These are phyloP conservation scores for Syrphus vitripennis DNA, from an alignment of 2,888 invertebrate genomes.

Conservation along the genomic window DNA sequence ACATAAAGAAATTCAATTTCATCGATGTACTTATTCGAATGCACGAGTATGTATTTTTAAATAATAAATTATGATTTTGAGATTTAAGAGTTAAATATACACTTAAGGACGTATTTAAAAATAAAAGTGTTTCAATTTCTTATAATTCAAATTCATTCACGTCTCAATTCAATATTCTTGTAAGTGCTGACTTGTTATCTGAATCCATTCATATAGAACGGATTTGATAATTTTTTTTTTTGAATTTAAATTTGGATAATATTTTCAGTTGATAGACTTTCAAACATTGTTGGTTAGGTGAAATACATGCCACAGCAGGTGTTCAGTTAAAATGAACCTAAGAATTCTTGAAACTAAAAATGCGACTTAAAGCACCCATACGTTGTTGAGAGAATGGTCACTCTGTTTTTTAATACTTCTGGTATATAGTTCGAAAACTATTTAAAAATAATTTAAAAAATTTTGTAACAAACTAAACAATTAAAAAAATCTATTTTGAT, in stretches of 20 bases:
- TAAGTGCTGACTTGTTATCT: background rate
- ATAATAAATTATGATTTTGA: background rate
- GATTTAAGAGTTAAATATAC: background rate
- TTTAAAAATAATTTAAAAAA: too few species aligned
- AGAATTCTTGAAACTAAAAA: too few species aligned
- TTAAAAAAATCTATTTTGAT: too few species aligned
- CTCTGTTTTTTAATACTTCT: too few species aligned
- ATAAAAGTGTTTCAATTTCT: background rate
- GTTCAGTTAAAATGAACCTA: too few species aligned
- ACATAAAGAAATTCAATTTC: background rate
- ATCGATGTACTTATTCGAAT: background rate
- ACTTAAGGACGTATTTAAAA: background rate
- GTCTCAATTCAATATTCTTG: too few species aligned
- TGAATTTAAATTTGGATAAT: conserved; percentile 15
- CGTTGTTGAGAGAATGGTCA: too few species aligned
- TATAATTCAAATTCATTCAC: background rate
- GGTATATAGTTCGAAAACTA: too few species aligned
- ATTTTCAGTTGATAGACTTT: background rate
- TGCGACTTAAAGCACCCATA: too few species aligned
- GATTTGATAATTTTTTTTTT: background rate
- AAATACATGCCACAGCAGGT: too few species aligned
- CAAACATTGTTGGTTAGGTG: background rate
- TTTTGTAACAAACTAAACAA: too few species aligned
- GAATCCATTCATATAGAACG: background rate
- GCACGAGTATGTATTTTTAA: background rate